Evolutionary conservation across 2,113 vertebrate species (phyloP).

Genomic region (Sakesphorus luctuosus): DNA sequence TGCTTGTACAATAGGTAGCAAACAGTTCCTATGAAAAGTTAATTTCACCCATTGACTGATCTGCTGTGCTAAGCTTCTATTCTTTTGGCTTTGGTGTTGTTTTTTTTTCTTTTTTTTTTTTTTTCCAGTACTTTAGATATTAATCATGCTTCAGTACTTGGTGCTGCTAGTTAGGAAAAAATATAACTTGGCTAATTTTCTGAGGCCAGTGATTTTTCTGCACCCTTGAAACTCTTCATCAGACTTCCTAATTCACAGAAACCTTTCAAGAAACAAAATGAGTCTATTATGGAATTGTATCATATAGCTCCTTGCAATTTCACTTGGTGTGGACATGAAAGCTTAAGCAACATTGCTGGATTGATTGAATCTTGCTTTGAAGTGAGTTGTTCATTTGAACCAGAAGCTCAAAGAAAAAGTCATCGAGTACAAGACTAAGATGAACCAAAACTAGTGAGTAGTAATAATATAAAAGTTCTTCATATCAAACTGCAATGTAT

Average conservation of each 20-base stretch:
- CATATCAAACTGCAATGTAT: neutral
- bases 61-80: neutral
- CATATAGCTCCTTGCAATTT: neutral
- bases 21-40: neutral
- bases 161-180: neutral
- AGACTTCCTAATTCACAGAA: neutral
- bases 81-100: neutral
- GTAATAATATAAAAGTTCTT: neutral
- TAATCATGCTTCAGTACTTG: neutral
- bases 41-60: neutral
- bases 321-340: neutral
- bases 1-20: neutral
- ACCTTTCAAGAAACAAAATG: neutral
- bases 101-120: neutral
- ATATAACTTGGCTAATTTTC: neutral
- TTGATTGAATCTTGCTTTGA: neutral
- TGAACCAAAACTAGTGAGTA: neutral
- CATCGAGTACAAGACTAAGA: neutral
- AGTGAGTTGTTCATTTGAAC: neutral
- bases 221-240: neutral
- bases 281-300: neutral
- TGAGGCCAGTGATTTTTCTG: neutral
- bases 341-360: neutral
- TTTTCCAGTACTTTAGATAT: neutral
- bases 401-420: neutral